Evolutionary conservation across 2,797 vertebrate species (phyloP).

Genomic region (Cossypha heuglini): DNA sequence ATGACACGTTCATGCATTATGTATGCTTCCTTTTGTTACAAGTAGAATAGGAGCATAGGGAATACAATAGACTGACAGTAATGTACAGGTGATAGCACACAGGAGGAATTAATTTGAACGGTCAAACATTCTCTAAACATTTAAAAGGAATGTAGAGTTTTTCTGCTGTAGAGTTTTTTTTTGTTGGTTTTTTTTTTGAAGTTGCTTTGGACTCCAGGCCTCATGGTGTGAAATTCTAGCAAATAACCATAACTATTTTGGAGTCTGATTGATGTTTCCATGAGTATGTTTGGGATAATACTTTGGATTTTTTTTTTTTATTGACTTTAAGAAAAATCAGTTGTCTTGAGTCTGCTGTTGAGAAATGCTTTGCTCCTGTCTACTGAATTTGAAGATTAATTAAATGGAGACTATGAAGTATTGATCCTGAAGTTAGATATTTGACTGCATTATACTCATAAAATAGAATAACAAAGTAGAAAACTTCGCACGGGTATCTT

Average conservation of each 20-base stretch:
- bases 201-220: not conserved
- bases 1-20: conserved; percentile 14
- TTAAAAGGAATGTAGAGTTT: not conserved
- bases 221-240: not conserved
- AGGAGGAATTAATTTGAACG: not conserved
- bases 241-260: not conserved
- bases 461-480: not conserved
- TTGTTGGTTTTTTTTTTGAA: not conserved
- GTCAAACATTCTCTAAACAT: not conserved
- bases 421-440: not conserved
- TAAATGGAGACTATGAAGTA: not conserved
- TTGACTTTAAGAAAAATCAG: not conserved
- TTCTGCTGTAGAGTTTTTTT: not conserved
- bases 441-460: not conserved
- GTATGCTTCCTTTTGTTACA: not conserved
- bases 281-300: not conserved
- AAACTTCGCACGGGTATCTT: not conserved
- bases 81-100: not conserved
- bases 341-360: not conserved
- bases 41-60: not conserved
- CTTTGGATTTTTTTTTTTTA: not conserved
- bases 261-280: not conserved
- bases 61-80: not conserved
- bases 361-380: not conserved
- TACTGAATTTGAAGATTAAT: not conserved